Base-by-base conservation (phyloP, 2,797 vertebrate genomes). In the Intellagama lesueurii region DNA sequence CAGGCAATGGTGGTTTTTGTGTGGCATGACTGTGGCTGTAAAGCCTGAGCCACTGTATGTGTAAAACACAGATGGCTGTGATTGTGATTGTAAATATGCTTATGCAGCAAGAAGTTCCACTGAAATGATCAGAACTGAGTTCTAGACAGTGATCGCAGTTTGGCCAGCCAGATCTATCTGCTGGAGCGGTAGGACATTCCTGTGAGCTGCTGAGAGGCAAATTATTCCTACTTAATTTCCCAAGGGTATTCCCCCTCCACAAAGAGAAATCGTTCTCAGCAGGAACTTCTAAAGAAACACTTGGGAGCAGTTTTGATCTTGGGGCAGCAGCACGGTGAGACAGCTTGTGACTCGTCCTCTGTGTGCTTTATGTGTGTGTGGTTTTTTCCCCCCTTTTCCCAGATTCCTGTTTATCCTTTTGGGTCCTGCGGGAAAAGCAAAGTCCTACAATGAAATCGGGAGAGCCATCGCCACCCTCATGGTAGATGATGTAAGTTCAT, bases 381-480 rank as follows among this genome's bases (percentile, higher is more conserved):
- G n/a, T n/a, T n/a, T n/a, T n/a, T n/a, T 40, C 40, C 40, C 40
- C 40, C 40, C 40, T 64, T 30, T 32, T 77, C n/a, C 87, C 90
- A 97, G 97, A 7, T 98, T 98, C 94, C 95, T 98, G 17, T 98
- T 98, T 91, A 97, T 98, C 7, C 94, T 98, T 66, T 94, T 98
- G 1, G 97, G 97, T 9, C 97, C 97, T 0, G 85, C 95, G 0
- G 97, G 97, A 64, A 97, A 97, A 95, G 97, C 96, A 64, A 98
- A 97, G 85, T 98, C 97, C 91, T 98, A 98, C 93, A 97, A 96
- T 0, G 97, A 98, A 93, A 98, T 98, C 0, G 97, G 97, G 88
- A 94, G 97, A 81, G 97, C 97, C 91, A 97, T 98, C 0, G 97
- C 97, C 0, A 97, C 97, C 0, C 96, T 98, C 87, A 97, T 98